Percentiles rank a stretch among this genome's conserved stretches.
Conservation (phyloP, 1,140 invertebrate genomes). For the Goniozus legneri region DNA sequence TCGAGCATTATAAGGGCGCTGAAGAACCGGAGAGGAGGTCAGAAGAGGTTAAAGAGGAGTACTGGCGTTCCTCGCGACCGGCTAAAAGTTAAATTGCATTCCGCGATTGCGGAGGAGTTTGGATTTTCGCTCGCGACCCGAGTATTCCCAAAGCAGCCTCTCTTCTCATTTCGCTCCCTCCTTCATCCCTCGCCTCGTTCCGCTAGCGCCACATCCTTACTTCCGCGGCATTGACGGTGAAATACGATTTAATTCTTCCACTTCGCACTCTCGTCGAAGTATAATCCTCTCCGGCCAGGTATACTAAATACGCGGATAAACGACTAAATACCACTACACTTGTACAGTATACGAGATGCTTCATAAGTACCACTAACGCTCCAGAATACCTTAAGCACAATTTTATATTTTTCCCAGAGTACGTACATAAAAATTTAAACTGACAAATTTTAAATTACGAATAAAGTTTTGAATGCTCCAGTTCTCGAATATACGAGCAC, state of each 20-base stretch:
- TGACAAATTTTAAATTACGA: no score
- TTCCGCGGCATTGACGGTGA: constrained; percentile 41
- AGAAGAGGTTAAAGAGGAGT: background rate
- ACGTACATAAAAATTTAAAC: no score
- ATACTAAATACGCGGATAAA: no score
- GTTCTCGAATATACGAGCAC: no score
- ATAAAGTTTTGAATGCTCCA: no score
- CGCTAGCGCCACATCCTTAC: constrained; percentile 17
- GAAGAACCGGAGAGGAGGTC: background rate
- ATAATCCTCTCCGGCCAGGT: no score
- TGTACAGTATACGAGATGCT: no score
- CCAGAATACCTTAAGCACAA: no score
- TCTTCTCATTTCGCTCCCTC: background rate
- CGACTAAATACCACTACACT: no score
- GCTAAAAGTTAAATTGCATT: constrained; percentile 50
- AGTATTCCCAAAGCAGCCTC: constrained; percentile 38
- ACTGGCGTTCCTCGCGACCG: constrained; percentile 26
- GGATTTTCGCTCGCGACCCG: constrained; percentile 42
- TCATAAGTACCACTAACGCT: no score
- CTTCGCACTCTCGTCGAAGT: constrained; percentile 30
- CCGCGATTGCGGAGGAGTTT: constrained; percentile 33
- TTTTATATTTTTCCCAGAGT: no score
- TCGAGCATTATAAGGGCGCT: background rate
- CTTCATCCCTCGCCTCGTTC: constrained; percentile 12
- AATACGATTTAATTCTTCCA: constrained; percentile 48